Conservation (phyloP, 1,140 invertebrate species). For the Sipha flava region DNA sequence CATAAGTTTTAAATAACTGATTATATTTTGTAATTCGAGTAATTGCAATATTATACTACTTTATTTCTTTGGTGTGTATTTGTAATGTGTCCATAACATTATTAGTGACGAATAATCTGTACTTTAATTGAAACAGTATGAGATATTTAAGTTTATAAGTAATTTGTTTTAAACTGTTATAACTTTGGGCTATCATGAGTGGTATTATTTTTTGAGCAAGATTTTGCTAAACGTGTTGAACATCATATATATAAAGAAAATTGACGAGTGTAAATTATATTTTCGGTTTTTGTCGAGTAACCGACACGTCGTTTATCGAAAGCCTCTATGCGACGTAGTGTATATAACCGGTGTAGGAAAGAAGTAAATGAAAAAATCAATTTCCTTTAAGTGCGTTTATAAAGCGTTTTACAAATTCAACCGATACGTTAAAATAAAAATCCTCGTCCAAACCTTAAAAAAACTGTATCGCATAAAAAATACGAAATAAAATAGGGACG, state of each 20-base stretch:
- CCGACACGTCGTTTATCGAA: conserved; percentile 18
- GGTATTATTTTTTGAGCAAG: neutral
- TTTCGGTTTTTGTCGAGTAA: conserved; percentile 6
- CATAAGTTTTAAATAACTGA: too few relatives aligned
- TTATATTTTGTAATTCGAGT: too few relatives aligned
- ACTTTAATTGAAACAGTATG: too few relatives aligned
- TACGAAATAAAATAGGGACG: conserved; percentile 27
- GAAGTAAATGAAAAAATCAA: conserved; percentile 26
- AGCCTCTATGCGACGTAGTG: neutral
- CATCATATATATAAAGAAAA: neutral
- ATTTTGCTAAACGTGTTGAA: neutral
- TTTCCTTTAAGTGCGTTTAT: conserved; percentile 32
- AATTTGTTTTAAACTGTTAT: too few relatives aligned
- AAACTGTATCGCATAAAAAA: conserved; percentile 16
- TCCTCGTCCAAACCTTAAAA: neutral
- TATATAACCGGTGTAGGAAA: neutral
- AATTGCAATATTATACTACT: too few relatives aligned
- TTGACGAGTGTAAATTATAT: neutral
- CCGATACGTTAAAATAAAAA: conserved; percentile 33
- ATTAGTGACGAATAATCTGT: too few relatives aligned
- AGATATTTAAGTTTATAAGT: too few relatives aligned
- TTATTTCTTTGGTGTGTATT: too few relatives aligned
- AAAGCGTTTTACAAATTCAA: conserved; percentile 31
- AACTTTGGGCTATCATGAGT: too few relatives aligned
- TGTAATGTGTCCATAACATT: too few relatives aligned